Evolutionary conservation across 2,113 vertebrate genomes (phyloP), one percentile per base, ranked within the genome.

Genomic region (Centrocercus urophasianus): DNA sequence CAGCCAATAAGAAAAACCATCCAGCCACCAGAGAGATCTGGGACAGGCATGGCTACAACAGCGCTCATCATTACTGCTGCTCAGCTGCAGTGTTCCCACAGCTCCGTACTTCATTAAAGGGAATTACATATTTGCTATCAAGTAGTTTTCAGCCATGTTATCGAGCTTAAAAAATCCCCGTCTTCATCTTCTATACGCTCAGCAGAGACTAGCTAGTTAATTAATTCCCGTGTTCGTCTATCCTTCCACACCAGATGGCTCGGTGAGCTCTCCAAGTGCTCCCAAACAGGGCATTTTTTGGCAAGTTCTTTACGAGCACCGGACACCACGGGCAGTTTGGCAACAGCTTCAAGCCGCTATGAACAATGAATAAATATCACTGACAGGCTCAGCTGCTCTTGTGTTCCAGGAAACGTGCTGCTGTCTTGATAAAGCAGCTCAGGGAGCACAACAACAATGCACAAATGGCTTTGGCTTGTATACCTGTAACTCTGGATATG

Each of bases 321-420:
- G 91, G 88, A 84, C 75, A 92, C 30, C 52, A 75, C 54, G 89
- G 86, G 81, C 81, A 92, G 66, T 50, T 89, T 93, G 81, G 91
- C 91, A 95, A 10, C 0, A 1, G 59, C 45, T 85, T 40, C 0
- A 0, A 50, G 73, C 38, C 0, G 0, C 86, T 82, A 7, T 63
- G 64, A 87, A 82, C 70, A 76, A 87, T 59, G 64, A 82, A 86
- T 87, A 90, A 88, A 52, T 71, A 83, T 56, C 8, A 0, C 79
- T 80, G 88, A 86, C 66, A 85, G 66, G 64, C 71, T 90, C 82
- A 94, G 86, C 30, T 69, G 34, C 64, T 89, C 38, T 36, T 47
- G 40, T 73, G 36, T n/a, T 66, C 75, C 45, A 70, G 54, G 64
- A 88, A 88, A 80, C 2, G 1, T 70, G 64, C 50, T 80, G 83